phyloP scores from a whole-genome alignment of 1,140 invertebrate species.

The Lutraria rhynchaena region DNA sequence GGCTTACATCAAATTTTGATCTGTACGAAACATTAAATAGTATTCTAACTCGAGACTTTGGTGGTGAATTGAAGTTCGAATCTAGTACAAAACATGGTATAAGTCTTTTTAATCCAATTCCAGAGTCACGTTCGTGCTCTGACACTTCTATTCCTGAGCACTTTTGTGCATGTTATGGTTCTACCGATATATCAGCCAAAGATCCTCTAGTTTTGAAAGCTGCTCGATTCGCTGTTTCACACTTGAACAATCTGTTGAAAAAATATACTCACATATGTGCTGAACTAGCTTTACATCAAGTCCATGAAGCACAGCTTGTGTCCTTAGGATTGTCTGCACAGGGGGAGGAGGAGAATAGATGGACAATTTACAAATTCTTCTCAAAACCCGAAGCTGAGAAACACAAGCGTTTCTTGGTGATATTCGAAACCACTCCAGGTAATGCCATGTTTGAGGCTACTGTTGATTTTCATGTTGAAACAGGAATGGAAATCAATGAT shows the following conservation, averaged over 20 bases:
- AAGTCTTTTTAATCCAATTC: conserved; percentile 81
- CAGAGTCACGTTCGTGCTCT: conserved; percentile 78
- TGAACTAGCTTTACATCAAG: conserved; percentile 27
- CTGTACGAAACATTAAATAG: conserved; percentile 80
- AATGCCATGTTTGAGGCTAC: conserved; percentile 54
- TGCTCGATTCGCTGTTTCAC: conserved; percentile 55
- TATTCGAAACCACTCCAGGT: conserved; percentile 46
- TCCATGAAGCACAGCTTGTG: conserved; percentile 46
- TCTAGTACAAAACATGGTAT: conserved; percentile 69
- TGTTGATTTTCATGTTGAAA: conserved; percentile 37
- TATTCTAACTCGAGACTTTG: conserved; percentile 75
- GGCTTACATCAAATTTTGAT: conserved; percentile 83
- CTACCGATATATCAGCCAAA: conserved; percentile 13
- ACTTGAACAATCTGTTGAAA: conserved; percentile 66
- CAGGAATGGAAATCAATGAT: conserved; percentile 44
- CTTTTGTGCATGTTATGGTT: conserved; percentile 81
- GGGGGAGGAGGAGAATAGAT: conserved; percentile 54
- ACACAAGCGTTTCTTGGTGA: conserved; percentile 60
- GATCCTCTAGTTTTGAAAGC: conserved; percentile 38
- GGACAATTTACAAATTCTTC: conserved; percentile 64
- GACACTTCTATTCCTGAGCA: conserved; percentile 80
- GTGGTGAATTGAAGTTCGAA: background rate
- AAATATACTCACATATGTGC: conserved; percentile 61
- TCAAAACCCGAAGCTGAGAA: conserved; percentile 71
- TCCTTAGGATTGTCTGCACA: conserved; percentile 43